phyloP scores from a whole-genome alignment of 92 coral and sea anemone genomes.

The Porites lobata region DNA sequence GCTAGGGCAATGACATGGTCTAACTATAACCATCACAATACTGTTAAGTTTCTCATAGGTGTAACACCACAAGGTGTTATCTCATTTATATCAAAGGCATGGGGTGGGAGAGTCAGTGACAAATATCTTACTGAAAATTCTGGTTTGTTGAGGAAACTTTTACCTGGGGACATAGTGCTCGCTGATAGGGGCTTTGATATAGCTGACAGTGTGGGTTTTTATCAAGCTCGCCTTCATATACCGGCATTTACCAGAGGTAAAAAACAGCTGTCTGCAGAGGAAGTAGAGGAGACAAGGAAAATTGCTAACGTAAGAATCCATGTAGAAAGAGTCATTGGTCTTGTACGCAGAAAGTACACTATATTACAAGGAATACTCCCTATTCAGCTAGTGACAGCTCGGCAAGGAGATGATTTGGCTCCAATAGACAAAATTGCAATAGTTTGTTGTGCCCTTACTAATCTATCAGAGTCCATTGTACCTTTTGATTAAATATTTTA shows the following conservation, averaged over 20 bases:
- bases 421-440: slow-evolving; percentile 58
- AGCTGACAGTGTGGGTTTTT: too few relatives aligned
- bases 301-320: slow-evolving; percentile 32
- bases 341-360: slow-evolving; percentile 52
- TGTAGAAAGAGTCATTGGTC: background rate
- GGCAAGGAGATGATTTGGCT: slow-evolving; percentile 13
- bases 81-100: slow-evolving; percentile 60
- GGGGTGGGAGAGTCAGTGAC: slow-evolving; percentile 71
- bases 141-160: slow-evolving; percentile 43
- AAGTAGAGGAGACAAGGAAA: slow-evolving; percentile 43
- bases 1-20: slow-evolving; percentile 5
- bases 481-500: slow-evolving; percentile 27
- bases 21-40: slow-evolving; percentile 2
- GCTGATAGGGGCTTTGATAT: slow-evolving; percentile 46
- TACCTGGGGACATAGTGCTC: slow-evolving; percentile 64
- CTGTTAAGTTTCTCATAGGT: slow-evolving; percentile 66
- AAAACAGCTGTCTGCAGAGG: slow-evolving; percentile 51
- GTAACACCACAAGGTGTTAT: slow-evolving; percentile 63
- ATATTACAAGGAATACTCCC: slow-evolving; percentile 64
- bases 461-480: slow-evolving; percentile 32
- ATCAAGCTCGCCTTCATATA: slow-evolving; percentile 43
- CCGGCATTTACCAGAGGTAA: slow-evolving; percentile 48
- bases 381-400: slow-evolving; percentile 14
- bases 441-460: slow-evolving; percentile 42
- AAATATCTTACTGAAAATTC: slow-evolving; percentile 58